Base-by-base conservation (phyloP, 1,140 invertebrate species). In the Halyomorpha halys region DNA sequence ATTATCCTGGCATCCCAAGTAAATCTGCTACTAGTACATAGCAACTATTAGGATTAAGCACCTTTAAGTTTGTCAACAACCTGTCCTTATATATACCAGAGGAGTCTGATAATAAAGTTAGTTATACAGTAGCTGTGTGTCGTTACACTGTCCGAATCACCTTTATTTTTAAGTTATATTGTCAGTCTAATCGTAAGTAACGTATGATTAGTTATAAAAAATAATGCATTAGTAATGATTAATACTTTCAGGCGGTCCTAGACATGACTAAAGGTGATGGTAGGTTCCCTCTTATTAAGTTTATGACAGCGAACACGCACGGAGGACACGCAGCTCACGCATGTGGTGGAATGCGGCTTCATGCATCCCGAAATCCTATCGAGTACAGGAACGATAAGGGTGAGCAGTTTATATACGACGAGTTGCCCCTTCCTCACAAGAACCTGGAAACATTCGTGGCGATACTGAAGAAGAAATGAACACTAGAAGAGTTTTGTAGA, bases 311-410 rank as follows among this genome's bases (percentile, higher is more conserved):
- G 4, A 56, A 56, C 23, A 56, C 3, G 15, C 27, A 56, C 53
- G 53, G 53, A 5, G 53, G 19, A 6, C 18, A 23, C 18, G 53
- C 53, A 6, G 53, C 53, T 2, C 15, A 23, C 19, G 23, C 23
- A 21, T 56, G 53, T 21, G 53, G 23, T 9, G 53, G 53, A 6
- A 56, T 56, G 53, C 9, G 23, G 27, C 19, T 56, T 5, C 53
- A 56, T 21, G 23, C 19, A 2, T 23, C 4, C 53, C 18, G 23
- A 27, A 25, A 16, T 11, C 53, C 23, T 2, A 25, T 5, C 21
- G 53, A 56, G 23, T 56, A 56, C 23, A 25, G 23, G 11, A 23
- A 56, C 53, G 53, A 56, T 3, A 25, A 27, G 23, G 53, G 53
- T 1, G 23, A 25, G 14, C 18, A 11, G 14, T 4, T 56, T 1